Percentiles rank a stretch among this genome's conserved stretches.
phyloP scores from a whole-genome alignment of 2,113 vertebrate genomes.

The Chaetops frenatus region DNA sequence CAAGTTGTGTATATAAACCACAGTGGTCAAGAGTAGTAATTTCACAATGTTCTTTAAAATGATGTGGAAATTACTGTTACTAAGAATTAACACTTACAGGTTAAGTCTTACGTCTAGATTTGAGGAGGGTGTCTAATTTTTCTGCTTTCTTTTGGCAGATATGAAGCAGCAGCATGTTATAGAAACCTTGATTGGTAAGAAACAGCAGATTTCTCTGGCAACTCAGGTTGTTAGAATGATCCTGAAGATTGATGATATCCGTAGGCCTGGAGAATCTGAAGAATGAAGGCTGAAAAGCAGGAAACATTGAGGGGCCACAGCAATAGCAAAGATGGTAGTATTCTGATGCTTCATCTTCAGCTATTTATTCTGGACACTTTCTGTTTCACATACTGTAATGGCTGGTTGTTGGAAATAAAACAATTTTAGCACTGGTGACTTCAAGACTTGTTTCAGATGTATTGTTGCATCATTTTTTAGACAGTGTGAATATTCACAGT shows the following conservation, averaged over 20 bases:
- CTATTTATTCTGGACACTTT: conserved; percentile 58
- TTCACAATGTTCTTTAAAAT: not conserved
- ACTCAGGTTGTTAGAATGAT: conserved; percentile 98
- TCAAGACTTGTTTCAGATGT: not conserved
- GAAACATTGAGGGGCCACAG: not conserved
- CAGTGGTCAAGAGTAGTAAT: not conserved
- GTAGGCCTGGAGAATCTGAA: conserved; percentile 88
- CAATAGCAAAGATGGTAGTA: conserved; percentile 20
- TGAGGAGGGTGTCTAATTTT: not conserved
- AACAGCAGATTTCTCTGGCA: conserved; percentile 93
- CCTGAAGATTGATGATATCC: conserved; percentile 96
- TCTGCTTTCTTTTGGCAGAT: conserved; percentile 71
- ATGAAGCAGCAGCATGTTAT: conserved; percentile 98
- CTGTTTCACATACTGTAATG: conserved; percentile 21
- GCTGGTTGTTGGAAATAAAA: conserved; percentile 46
- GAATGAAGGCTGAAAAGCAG: conserved; percentile 67
- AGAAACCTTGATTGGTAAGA: conserved; percentile 96
- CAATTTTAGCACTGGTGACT: not conserved
- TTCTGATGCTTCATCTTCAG: not conserved
- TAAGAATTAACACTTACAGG: not conserved
- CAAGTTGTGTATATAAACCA: not conserved
- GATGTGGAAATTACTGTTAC: accelerated
- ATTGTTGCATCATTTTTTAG: not conserved
- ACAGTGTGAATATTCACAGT: not conserved
- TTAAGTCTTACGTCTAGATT: not conserved